Base-by-base conservation (phyloP, 2,797 vertebrate genomes). In the Clangula hyemalis region DNA sequence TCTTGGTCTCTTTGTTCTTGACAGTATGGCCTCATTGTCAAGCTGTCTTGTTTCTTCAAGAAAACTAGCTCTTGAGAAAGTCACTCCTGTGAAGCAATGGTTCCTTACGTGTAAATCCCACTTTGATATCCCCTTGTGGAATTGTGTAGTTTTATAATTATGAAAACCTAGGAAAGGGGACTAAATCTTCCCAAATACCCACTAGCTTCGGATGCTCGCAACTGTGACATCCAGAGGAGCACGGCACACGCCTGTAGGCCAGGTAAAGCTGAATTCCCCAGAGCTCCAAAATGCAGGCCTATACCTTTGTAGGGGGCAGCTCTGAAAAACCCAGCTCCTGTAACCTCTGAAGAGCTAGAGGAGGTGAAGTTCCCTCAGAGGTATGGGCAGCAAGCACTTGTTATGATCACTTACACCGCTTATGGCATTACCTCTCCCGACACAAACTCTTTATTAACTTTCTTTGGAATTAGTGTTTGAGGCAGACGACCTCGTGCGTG, bases 271-370 rank as follows among this genome's bases (percentile, higher is more conserved):
- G 25, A 27, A 27, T 27, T 27, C 8, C 25, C 25, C 51, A 53
- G 8, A 32, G 34, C 14, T 22, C 74, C 60, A 4, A 32, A 54
- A 62, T 24, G 11, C 34, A 68, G 36, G 14, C 38, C 53, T 4
- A 0, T 36, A n/a, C 12, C 16, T 71, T 60, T 57, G 21, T 27
- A 0, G 0, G 24, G 4, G 30, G 3, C 10, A 4, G 0, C 2
- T n/a, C 19, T 38, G 41, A 49, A 82, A 87, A 39, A 53, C 11
- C 36, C 19, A 28, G 22, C n/a, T 61, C 69, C 28, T 49, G 11
- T 43, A 27, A 75, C 72, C 7, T 49, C 27, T 53, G n/a, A 14
- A 38, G 30, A 32, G n/a, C 30, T 8, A 10, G 18, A 30, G 17
- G 38, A 10, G 20, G 2, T 34, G n/a, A 21, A 5, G 70, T 58